Evolutionary conservation across 2,888 invertebrate genomes (phyloP).

Genomic region (Listrodromus nycthemerus): DNA sequence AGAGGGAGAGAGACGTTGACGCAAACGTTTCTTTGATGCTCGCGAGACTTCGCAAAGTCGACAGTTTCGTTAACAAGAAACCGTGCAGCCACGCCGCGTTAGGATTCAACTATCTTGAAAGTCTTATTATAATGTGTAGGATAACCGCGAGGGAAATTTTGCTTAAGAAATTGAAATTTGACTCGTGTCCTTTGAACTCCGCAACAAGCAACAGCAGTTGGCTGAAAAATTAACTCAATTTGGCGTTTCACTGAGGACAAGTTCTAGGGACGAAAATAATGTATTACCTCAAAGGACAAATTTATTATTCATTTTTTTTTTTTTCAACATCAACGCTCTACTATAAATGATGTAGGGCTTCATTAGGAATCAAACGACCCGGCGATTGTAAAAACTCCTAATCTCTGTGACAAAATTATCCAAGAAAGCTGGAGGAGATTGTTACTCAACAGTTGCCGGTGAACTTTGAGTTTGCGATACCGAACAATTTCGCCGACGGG

Average conservation of each 20-base stretch:
- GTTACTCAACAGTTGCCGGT: neutral
- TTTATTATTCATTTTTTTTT: too few species aligned
- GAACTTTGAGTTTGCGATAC: slow-evolving; percentile 4
- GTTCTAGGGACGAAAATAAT: neutral
- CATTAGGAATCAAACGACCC: neutral
- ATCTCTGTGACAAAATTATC: neutral
- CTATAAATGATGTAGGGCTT: too few species aligned
- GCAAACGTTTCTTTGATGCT: slow-evolving; percentile 31
- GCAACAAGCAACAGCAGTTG: neutral
- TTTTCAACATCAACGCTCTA: too few species aligned
- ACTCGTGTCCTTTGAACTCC: neutral
- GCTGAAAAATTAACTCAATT: neutral
- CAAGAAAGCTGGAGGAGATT: neutral
- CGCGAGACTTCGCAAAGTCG: slow-evolving; percentile 19
- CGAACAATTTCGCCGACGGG: slow-evolving; percentile 26
- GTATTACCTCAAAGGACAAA: too few species aligned
- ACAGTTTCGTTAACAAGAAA: slow-evolving; percentile 44
- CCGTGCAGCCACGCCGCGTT: neutral
- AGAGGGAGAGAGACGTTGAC: slow-evolving; percentile 8
- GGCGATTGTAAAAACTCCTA: neutral
- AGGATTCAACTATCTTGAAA: neutral
- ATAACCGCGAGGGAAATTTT: neutral
- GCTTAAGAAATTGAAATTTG: slow-evolving; percentile 10
- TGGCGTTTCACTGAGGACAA: neutral
- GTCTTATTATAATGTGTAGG: slow-evolving; percentile 15